Percentiles rank a stretch among this genome's conserved stretches.
These are phyloP conservation scores for Nothobranchius kuhntae DNA, from an alignment of 2,113 vertebrate species.

Conservation along the genomic window DNA sequence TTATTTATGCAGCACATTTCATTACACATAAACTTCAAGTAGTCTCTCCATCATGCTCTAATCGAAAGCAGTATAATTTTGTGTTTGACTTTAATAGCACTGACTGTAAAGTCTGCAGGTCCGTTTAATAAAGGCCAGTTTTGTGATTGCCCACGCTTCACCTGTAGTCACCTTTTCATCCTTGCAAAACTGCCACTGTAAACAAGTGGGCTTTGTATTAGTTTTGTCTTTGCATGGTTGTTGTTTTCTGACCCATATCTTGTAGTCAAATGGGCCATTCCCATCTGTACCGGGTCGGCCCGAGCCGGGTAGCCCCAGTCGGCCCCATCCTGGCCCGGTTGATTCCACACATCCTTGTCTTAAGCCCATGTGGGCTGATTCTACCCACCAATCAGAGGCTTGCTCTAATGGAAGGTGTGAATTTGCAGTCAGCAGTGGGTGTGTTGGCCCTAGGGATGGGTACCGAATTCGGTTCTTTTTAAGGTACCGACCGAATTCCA, in stretches of 20 bases:
- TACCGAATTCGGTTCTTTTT: too few relatives aligned
- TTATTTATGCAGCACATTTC: background rate
- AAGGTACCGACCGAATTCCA: too few relatives aligned
- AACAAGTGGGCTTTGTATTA: conserved; percentile 32
- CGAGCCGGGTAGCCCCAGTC: too few relatives aligned
- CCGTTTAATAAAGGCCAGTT: conserved; percentile 20
- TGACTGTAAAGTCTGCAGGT: conserved; percentile 35
- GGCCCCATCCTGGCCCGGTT: too few relatives aligned
- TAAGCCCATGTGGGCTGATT: too few relatives aligned
- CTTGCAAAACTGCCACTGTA: conserved; percentile 30
- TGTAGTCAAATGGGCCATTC: too few relatives aligned
- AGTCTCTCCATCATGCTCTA: conserved; percentile 22
- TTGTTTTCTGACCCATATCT: conserved; percentile 45
- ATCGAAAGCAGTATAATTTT: conserved; percentile 19
- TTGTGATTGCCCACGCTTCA: conserved; percentile 27
- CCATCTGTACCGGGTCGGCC: too few relatives aligned
- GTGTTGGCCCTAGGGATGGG: too few relatives aligned
- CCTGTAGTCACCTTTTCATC: conserved; percentile 9
- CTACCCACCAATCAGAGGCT: too few relatives aligned
- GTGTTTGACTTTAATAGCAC: conserved; percentile 32
- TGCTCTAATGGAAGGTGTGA: too few relatives aligned
- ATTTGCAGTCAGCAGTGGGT: too few relatives aligned
- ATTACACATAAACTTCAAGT: background rate
- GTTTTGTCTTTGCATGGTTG: conserved; percentile 28
- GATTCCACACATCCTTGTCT: too few relatives aligned